Evolutionary conservation across 2,113 vertebrate genomes (phyloP).

Genomic region (Pseudorasbora parva): DNA sequence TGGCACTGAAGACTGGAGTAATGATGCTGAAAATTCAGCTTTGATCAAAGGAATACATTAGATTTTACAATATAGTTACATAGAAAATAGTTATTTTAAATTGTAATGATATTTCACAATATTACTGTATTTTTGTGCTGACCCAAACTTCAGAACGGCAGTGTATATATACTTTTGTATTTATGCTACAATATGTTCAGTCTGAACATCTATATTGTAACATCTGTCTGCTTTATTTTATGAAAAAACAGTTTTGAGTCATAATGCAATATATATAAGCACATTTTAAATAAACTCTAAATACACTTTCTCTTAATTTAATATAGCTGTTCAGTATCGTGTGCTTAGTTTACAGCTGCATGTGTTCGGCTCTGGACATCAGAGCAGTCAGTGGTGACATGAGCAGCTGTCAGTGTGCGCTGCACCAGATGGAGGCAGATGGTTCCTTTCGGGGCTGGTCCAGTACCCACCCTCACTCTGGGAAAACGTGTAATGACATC

Average conservation of each 20-base stretch:
- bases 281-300: background rate
- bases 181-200: background rate
- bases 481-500: slow-evolving; percentile 47
- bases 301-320: background rate
- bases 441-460: slow-evolving; percentile 63
- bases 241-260: background rate
- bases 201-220: no score
- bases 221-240: no score
- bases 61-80: no score
- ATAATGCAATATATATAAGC: background rate
- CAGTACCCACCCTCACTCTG: slow-evolving; percentile 61
- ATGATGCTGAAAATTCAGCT: no score
- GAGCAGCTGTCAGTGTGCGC: slow-evolving; percentile 41
- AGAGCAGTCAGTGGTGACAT: slow-evolving; percentile 65
- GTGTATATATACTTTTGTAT: background rate
- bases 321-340: slow-evolving; percentile 51
- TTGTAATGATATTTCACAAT: no score
- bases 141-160: no score
- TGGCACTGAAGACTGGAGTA: no score
- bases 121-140: no score
- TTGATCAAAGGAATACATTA: no score
- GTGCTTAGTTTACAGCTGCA: slow-evolving; percentile 60
- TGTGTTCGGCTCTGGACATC: slow-evolving; percentile 56
- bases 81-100: no score
- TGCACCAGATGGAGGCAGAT: slow-evolving; percentile 50